Evolutionary conservation across 2,888 invertebrate genomes (phyloP).

Genomic region (Dasypogon diadema): DNA sequence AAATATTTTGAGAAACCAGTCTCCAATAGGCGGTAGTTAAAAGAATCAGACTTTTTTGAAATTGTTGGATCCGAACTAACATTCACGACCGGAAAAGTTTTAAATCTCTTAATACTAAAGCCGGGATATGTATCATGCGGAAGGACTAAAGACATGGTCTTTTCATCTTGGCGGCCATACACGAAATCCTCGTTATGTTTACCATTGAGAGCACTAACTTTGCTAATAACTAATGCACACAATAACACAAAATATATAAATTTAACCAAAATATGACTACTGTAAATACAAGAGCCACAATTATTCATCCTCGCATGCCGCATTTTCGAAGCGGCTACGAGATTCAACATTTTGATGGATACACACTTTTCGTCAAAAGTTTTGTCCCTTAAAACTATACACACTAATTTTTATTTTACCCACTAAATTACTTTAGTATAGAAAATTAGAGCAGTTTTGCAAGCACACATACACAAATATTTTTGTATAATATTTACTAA

Average conservation of each 20-base stretch:
- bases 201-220: slow-evolving; percentile 49
- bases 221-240: slow-evolving; percentile 48
- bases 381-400: neutral
- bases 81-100: slow-evolving; percentile 64
- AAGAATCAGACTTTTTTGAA: slow-evolving; percentile 45
- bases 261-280: slow-evolving; percentile 33
- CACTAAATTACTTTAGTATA: slow-evolving; percentile 1
- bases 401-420: neutral
- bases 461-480: slow-evolving; percentile 16
- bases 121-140: slow-evolving; percentile 93
- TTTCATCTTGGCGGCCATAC: slow-evolving; percentile 31
- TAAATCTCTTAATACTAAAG: slow-evolving; percentile 86
- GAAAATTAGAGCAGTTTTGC: slow-evolving; percentile 37
- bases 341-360: slow-evolving; percentile 53
- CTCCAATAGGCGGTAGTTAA: slow-evolving; percentile 77
- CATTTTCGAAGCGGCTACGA: slow-evolving; percentile 55
- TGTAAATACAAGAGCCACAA: slow-evolving; percentile 1
- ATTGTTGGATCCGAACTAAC: neutral
- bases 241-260: slow-evolving; percentile 38
- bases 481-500: slow-evolving; percentile 8
- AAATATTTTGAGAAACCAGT: slow-evolving; percentile 88
- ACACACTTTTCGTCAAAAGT: slow-evolving; percentile 7
- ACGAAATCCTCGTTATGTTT: slow-evolving; percentile 39
- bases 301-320: slow-evolving; percentile 34
- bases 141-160: slow-evolving; percentile 71